These are phyloP conservation scores for Acanthurus tractus DNA, from an alignment of 2,797 vertebrate species.

Conservation along the genomic window DNA sequence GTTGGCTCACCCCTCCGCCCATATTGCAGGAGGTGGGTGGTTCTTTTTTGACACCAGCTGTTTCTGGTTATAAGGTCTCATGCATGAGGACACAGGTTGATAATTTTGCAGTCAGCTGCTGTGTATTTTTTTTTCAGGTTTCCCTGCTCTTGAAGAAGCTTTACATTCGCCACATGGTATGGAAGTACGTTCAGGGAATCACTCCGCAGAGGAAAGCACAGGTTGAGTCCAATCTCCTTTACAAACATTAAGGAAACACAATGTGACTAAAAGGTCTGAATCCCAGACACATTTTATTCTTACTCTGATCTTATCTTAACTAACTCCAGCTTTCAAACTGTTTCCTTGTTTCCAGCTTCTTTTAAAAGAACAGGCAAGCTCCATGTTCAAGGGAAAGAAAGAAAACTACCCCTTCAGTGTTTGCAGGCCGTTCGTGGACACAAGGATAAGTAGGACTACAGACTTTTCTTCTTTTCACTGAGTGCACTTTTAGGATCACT, in stretches of 20 bases:
- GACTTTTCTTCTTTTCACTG: not conserved
- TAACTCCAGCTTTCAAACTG: too few species aligned
- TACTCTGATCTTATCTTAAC: too few species aligned
- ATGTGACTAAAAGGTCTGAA: not conserved
- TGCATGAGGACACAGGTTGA: too few species aligned
- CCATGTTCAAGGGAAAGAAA: constrained; percentile 92
- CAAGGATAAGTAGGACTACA: constrained; percentile 87
- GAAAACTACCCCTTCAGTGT: constrained; percentile 91
- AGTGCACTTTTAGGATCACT: not conserved
- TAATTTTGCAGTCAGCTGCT: not conserved
- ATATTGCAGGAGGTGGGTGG: constrained; percentile 88
- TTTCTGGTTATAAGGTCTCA: not conserved
- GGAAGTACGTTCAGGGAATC: constrained; percentile 87
- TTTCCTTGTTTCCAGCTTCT: constrained; percentile 83
- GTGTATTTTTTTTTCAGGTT: constrained; percentile 67
- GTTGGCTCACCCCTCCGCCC: constrained; percentile 91
- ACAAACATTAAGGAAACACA: too few species aligned
- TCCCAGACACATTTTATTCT: not conserved
- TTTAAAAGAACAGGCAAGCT: constrained; percentile 89
- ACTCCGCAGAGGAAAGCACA: constrained; percentile 85
- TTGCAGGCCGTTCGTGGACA: constrained; percentile 87
- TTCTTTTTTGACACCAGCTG: not conserved
- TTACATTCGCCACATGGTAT: constrained; percentile 88
- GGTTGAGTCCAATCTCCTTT: constrained; percentile 78
- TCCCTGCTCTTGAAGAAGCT: constrained; percentile 88